These are phyloP conservation scores for Conistra vaccinii DNA, from an alignment of 2,888 invertebrate genomes.

Conservation along the genomic window DNA sequence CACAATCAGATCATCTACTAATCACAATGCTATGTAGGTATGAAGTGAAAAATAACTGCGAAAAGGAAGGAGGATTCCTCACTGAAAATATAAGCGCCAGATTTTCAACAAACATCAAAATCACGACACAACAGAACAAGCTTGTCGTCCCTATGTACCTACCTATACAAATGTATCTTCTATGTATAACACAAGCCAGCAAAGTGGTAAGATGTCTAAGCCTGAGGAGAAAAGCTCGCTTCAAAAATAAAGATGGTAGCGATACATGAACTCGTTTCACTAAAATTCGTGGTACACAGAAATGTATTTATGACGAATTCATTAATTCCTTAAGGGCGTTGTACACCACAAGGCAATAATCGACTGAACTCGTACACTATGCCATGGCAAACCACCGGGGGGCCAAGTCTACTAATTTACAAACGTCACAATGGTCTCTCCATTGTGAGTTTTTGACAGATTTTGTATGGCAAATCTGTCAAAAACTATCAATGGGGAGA, in stretches of 20 bases:
- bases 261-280: conserved; percentile 20
- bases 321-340: not conserved
- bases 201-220: conserved; percentile 6
- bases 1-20: not conserved
- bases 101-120: not conserved
- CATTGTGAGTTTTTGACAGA: too few relatives aligned
- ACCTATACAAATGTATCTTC: not conserved
- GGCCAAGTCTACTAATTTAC: too few relatives aligned
- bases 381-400: not conserved
- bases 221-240: not conserved
- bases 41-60: not conserved
- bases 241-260: conserved; percentile 26
- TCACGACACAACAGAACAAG: not conserved
- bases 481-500: too few relatives aligned
- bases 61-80: not conserved
- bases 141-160: not conserved
- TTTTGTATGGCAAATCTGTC: too few relatives aligned
- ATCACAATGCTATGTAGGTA: not conserved
- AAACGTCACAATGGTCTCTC: too few relatives aligned
- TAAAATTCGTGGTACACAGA: conserved; percentile 8
- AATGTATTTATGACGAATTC: conserved; percentile 22
- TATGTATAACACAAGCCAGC: not conserved
- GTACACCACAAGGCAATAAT: not conserved
- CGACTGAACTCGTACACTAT: not conserved
- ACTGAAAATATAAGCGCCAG: not conserved